Evolutionary conservation across 2,888 invertebrate species (phyloP).

Genomic region (Sinelater perroti): DNA sequence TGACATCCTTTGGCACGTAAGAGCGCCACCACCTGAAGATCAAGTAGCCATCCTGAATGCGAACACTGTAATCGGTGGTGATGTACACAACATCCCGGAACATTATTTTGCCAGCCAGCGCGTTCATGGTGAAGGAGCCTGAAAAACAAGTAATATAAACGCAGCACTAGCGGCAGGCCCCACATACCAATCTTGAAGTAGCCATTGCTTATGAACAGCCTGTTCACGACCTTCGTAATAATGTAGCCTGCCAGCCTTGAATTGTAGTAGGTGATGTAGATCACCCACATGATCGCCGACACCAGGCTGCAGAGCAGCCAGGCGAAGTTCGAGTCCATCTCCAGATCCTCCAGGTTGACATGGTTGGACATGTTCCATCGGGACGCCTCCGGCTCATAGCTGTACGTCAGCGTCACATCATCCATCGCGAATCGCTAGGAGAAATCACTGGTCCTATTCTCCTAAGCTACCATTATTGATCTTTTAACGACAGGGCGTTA

Average conservation of each 20-base stretch:
- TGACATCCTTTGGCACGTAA: constrained; percentile 93
- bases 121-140: constrained; percentile 95
- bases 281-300: constrained; percentile 88
- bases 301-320: constrained; percentile 83
- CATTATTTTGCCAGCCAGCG: constrained; percentile 98
- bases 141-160: too few relatives aligned
- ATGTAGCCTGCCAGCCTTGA: constrained; percentile 90
- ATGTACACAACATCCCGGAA: constrained; percentile 95
- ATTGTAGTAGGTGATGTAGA: constrained; percentile 95
- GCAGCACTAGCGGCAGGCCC: too few relatives aligned
- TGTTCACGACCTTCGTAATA: constrained; percentile 87
- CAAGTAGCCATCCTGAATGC: constrained; percentile 95
- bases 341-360: constrained; percentile 69
- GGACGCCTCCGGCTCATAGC: constrained; percentile 45
- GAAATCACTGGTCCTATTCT: too few relatives aligned
- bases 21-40: constrained; percentile 99
- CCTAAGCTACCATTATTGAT: too few relatives aligned
- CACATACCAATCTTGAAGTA: constrained; percentile 86
- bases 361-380: constrained; percentile 47
- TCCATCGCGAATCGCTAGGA: constrained; percentile 15
- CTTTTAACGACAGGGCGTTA: too few relatives aligned
- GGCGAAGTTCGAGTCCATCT: constrained; percentile 80
- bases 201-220: constrained; percentile 84
- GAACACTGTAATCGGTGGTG: constrained; percentile 90
- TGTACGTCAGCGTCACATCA: constrained; percentile 1